Evolutionary conservation across 2,113 vertebrate genomes (phyloP), one percentile per base, ranked within the genome.

Genomic region (Athene noctua): DNA sequence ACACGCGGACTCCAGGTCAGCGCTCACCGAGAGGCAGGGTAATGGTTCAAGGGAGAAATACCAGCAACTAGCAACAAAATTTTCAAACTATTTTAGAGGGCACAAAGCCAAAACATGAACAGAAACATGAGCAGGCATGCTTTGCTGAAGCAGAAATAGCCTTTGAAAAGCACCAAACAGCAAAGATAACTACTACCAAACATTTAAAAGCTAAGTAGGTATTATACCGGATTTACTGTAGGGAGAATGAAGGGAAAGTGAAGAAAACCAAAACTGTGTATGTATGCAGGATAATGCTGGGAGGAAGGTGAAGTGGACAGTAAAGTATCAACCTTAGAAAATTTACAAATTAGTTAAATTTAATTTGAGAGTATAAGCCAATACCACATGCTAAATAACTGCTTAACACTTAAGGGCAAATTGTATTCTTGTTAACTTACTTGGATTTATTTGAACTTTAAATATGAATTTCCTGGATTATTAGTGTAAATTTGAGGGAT

Each of bases 1-100:
- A 27, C 1, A 2, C n/a, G 2, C 0, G 0, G 25, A 6, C 11
- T 26, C 9, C 19, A 26, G 22, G 30, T 18, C 19, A 36, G 0
- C 0, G 1, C 70, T 88, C 2, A 0, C 25, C 2, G 2, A 59
- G 52, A 80, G 42, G 36, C 34, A 57, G 40, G 32, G 40, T 21
- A 54, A 68, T 15, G 4, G 4, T 55, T 22, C 22, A 23, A 32
- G 62, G 51, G 47, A 62, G 44, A 79, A 92, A 47, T 10, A 32
- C 11, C 23, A 46, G 44, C 44, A 46, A 46, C 44, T 46, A 46
- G 54, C 51, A 88, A 46, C 57, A 79, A 16, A 6, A 55, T 32
- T 36, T 61, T 59, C 61, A 27, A 57, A 25, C 0, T 3, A 23
- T 51, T 80, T 81, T 54, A 87, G 40, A 63, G 34, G 79, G 13